A percentile compares a stretch with the other conserved stretches of the same genome.
phyloP scores from a whole-genome alignment of 2,888 invertebrate species.

The Coenonympha glycerion region DNA sequence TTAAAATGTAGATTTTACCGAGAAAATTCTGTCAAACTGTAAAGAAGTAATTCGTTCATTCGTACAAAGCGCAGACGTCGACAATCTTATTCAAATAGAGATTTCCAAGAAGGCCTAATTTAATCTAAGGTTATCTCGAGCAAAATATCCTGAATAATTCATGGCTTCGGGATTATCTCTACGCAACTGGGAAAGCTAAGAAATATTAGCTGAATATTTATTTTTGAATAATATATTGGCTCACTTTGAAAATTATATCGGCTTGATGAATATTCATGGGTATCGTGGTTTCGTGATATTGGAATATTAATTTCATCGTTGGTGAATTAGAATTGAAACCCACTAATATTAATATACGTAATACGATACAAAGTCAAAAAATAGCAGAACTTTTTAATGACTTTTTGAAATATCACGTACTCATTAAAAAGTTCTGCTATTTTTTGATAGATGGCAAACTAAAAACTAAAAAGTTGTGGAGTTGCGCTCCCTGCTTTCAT shows the following conservation, averaged over 20 bases:
- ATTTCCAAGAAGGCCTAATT: constrained; percentile 4
- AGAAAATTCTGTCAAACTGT: background rate
- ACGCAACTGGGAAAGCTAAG: background rate
- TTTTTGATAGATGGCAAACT: too few relatives aligned
- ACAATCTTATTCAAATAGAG: background rate
- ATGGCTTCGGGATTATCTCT: constrained; percentile 1
- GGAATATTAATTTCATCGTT: too few relatives aligned
- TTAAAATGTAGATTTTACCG: background rate
- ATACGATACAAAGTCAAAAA: too few relatives aligned
- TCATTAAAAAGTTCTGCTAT: too few relatives aligned
- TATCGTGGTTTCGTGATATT: background rate
- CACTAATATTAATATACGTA: too few relatives aligned
- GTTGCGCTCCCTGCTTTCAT: too few relatives aligned
- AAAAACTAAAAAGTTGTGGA: too few relatives aligned
- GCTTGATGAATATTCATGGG: constrained; percentile 1
- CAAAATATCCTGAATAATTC: constrained; percentile 7
- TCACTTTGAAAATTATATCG: too few relatives aligned
- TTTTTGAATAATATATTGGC: background rate
- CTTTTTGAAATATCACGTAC: too few relatives aligned
- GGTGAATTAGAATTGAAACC: too few relatives aligned
- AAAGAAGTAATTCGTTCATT: background rate
- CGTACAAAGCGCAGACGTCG: background rate
- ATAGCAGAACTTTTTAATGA: too few relatives aligned
- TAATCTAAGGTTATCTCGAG: constrained; percentile 1
- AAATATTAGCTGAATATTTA: constrained; percentile 4